Percentiles rank a stretch among this genome's conserved stretches.
phyloP scores from a whole-genome alignment of 2,888 invertebrate genomes.

The Cremastinae sp. region DNA sequence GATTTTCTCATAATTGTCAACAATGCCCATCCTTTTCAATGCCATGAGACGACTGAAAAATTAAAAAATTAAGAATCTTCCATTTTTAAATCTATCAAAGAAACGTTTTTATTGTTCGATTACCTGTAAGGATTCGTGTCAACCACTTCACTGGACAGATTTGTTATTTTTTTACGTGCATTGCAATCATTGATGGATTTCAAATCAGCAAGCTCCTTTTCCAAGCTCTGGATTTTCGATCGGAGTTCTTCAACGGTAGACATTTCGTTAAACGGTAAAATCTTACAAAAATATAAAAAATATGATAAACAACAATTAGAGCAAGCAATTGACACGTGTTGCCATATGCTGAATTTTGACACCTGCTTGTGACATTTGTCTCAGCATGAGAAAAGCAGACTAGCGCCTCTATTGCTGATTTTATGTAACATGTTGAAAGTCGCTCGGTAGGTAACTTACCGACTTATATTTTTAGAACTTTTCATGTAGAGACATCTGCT shows the following conservation, averaged over 20 bases:
- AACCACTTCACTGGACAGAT: slow-evolving; percentile 97
- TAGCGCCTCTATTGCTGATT: no score
- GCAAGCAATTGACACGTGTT: slow-evolving; percentile 22
- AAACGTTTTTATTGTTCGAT: neutral
- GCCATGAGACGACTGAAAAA: slow-evolving; percentile 96
- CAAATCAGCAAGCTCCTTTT: slow-evolving; percentile 83
- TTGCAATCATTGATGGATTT: slow-evolving; percentile 77
- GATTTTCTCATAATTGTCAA: slow-evolving; percentile 97
- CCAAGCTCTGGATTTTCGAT: slow-evolving; percentile 84
- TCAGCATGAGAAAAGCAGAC: no score
- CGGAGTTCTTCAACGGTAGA: slow-evolving; percentile 82
- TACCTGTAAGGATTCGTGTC: slow-evolving; percentile 99
- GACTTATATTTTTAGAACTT: no score
- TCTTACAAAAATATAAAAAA: slow-evolving; percentile 31
- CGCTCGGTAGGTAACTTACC: no score
- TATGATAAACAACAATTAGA: slow-evolving; percentile 15
- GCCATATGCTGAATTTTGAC: slow-evolving; percentile 14
- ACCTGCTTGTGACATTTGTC: no score
- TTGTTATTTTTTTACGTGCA: slow-evolving; percentile 87
- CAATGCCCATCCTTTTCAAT: slow-evolving; percentile 99
- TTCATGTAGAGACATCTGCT: no score
- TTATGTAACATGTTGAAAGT: no score
- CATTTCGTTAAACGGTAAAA: slow-evolving; percentile 12
- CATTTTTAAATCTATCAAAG: neutral
- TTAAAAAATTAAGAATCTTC: slow-evolving; percentile 46